Base-by-base conservation (phyloP, 1,140 invertebrate species). In the Aethina tumida region DNA sequence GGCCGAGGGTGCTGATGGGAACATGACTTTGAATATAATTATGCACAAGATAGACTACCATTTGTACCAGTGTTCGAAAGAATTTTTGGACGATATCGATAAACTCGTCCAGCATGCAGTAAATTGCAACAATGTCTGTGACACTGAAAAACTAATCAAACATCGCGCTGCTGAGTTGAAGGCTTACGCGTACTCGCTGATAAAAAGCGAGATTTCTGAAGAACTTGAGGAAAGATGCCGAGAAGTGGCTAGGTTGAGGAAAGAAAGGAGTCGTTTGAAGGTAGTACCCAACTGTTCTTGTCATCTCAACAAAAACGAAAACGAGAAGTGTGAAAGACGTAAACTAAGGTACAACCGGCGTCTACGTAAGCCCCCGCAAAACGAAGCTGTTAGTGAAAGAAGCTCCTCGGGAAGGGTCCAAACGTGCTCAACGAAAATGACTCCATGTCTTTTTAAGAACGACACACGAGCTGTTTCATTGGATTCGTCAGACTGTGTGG, bases 21-120 rank as follows among this genome's bases (percentile, higher is more conserved):
- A n/a, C 0, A 93, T 96, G 87, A 87, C 93, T 58, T 65, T 96
- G 33, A 85, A 90, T 59, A 86, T 84, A 1, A 94, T 95, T 84
- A 92, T 94, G 88, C 80, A 78, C 0, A 94, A 93, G 66, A 86
- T 95, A 30, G 89, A 95, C 62, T 71, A 82, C 58, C 84, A 90
- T 58, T 71, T 75, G 45, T 95, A 96, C 59, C 72, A 81, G 43
- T 84, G 81, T 56, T 85, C 83, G n/a, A 71, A 79, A 57, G 83
- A 91, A 49, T 96, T 95, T 62, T 65, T 94, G 2, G 70, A 74
- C 36, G 90, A 95, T 60, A 79, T 95, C 40, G 80, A 91, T 58
- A 32, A 15, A 32, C 8, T 12, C n/a, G 14, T 14, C 9, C 10
- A 32, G 9, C 15, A 10, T 12, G n/a, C n/a, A 32, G n/a, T n/a